Evolutionary conservation across 2,797 vertebrate genomes (phyloP).

Genomic region (Enteromius radiatus): DNA sequence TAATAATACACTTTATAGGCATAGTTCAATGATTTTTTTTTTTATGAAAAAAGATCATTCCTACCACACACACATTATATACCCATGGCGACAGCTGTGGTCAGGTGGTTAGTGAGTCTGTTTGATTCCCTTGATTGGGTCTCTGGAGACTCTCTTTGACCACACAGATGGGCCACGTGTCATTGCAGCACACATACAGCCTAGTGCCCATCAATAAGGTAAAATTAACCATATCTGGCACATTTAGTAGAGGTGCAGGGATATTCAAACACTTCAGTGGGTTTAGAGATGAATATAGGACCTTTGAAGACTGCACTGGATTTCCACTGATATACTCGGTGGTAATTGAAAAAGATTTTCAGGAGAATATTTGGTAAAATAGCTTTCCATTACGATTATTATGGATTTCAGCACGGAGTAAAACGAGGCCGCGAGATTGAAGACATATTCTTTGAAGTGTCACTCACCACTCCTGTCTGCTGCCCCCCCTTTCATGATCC

Average conservation of each 20-base stretch:
- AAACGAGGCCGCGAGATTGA: background rate
- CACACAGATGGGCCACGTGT: conserved; percentile 20
- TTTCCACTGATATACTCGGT: background rate
- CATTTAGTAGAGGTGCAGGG: background rate
- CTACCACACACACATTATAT: conserved; percentile 43
- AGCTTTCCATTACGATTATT: conserved; percentile 10
- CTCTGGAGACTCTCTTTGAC: conserved; percentile 48
- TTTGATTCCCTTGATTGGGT: conserved; percentile 56
- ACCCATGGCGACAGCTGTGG: conserved; percentile 60
- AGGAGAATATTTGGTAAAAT: background rate
- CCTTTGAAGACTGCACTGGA: background rate
- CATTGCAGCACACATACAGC: background rate
- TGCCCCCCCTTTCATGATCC: conserved; percentile 95
- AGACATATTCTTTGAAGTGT: conserved; percentile 23
- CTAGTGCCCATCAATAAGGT: background rate
- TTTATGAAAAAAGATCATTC: conserved; percentile 28
- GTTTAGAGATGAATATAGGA: conserved; percentile 4
- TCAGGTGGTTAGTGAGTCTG: conserved; percentile 53
- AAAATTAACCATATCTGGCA: background rate
- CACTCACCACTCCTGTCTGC: conserved; percentile 91
- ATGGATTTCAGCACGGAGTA: background rate
- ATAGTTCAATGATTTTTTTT: background rate
- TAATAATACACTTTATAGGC: conserved; percentile 5
- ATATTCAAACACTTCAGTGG: conserved; percentile 2
- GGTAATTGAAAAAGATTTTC: background rate